These are phyloP conservation scores for Aptenodytes patagonicus DNA, from an alignment of 2,113 vertebrate genomes.

Conservation along the genomic window DNA sequence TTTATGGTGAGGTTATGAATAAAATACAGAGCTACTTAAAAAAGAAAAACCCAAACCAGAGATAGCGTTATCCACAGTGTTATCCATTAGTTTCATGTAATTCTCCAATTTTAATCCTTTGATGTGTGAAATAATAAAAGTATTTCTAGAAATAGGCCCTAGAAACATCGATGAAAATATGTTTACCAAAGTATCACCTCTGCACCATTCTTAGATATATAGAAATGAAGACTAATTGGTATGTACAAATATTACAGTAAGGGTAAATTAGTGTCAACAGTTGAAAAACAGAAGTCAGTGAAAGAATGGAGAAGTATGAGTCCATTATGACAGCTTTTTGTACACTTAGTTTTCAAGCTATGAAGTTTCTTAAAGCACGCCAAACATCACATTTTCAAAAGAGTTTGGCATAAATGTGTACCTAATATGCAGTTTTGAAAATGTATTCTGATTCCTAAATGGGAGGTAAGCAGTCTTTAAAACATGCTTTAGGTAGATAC, in stretches of 20 bases:
- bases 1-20: background rate
- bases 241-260: background rate
- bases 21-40: background rate
- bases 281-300: background rate
- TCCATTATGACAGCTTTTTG: background rate
- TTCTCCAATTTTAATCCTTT: background rate
- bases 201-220: background rate
- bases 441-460: background rate
- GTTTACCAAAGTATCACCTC: background rate
- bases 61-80: background rate
- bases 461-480: background rate
- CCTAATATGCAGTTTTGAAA: background rate
- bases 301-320: background rate
- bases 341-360: fast-evolving
- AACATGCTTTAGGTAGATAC: background rate
- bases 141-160: background rate
- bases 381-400: background rate
- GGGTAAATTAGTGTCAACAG: background rate
- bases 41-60: background rate
- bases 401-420: background rate
- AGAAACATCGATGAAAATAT: background rate
- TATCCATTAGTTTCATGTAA: background rate
- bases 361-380: background rate
- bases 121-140: background rate
- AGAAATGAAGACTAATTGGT: background rate